Evolutionary conservation across 92 coral and sea anemone species (phyloP), one percentile per base, ranked within the genome.

Genomic region (Actinernus sp.): DNA sequence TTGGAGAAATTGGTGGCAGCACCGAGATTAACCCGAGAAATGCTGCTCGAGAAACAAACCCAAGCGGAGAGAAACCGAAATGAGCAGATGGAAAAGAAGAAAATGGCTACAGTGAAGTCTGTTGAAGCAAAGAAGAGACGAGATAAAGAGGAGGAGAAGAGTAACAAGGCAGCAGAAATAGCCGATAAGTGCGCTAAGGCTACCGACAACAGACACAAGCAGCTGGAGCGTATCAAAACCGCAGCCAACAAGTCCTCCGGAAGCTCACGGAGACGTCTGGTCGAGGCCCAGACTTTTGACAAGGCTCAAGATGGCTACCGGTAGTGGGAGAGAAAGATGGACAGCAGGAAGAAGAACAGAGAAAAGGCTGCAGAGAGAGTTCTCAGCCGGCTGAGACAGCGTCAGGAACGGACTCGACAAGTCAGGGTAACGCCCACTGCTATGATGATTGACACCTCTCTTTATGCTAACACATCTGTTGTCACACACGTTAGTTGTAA

Each of bases 221-320:
- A 55, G 41, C 19, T 55, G 2, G 65, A 58, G 26, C n/a, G 31
- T 16, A 33, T 58, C 26, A 58, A 58, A 26, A 36, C 65, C 4
- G 23, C 21, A 37, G 65, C 65, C 0, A 36, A 58, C 47, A 58
- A 18, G 31, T 36, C 49, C 4, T 2, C 6, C 1, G 17, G 19
- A 8, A 32, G 18, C 4, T 4, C 6, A 4, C 45, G 63, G 26
- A 31, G 40, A 18, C 5, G 21, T 11, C 23, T 28, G 23, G 45
- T n/a, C 1, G 51, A 45, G 21, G 63, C 41, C 2, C 26, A 56
- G 22, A 41, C 27, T 27, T 30, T 58, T 58, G 43, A 31, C 2
- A 58, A 38, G 25, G 49, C 31, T 21, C 65, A 38, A 20, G 44
- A 57, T 5, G 37, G 2, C 32, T 32, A 30, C 21, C 20, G 37